phyloP scores from a whole-genome alignment of 2,888 invertebrate species.

The Nasonovia ribisnigri region DNA sequence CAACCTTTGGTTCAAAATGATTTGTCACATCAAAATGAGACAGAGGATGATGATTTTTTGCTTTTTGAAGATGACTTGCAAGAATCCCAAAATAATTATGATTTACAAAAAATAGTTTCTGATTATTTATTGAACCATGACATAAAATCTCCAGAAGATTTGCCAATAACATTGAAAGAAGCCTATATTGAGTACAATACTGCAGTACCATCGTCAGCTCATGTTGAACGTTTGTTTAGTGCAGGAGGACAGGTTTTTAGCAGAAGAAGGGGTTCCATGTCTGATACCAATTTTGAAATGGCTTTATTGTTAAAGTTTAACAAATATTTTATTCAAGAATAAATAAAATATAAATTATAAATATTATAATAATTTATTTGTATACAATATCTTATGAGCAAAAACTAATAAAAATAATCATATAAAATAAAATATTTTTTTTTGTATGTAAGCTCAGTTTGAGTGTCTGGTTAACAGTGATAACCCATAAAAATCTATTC shows the following conservation, averaged over 20 bases:
- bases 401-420: neutral
- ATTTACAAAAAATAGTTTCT: neutral
- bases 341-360: neutral
- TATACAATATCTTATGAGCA: neutral
- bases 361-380: neutral
- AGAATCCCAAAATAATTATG: neutral
- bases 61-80: neutral
- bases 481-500: neutral
- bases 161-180: conserved; percentile 2
- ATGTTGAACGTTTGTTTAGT: conserved; percentile 24
- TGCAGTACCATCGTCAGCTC: conserved; percentile 7
- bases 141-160: neutral
- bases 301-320: neutral
- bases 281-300: neutral
- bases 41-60: neutral
- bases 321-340: neutral
- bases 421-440: conserved; percentile 1
- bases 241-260: conserved; percentile 21
- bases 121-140: neutral
- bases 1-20: conserved; percentile 7
- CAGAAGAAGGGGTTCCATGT: neutral
- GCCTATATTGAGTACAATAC: conserved; percentile 6
- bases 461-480: neutral
- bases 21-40: neutral
- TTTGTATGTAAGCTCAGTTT: neutral